Percentiles rank a stretch among this genome's conserved stretches.
phyloP scores from a whole-genome alignment of 1,140 invertebrate genomes.

The Apis laboriosa region DNA sequence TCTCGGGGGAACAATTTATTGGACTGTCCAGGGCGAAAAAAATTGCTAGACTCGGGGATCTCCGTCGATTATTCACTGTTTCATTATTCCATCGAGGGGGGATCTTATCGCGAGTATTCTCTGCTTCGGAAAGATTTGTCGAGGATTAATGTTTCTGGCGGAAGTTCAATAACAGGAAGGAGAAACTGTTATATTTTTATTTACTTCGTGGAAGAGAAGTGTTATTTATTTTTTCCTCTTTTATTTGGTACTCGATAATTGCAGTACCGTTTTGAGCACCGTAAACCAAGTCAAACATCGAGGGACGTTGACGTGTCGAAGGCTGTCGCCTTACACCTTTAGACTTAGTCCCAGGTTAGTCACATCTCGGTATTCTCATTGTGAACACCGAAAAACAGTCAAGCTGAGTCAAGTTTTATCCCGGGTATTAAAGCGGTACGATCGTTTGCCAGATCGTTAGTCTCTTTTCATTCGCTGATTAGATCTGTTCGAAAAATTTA shows the following conservation, averaged over 20 bases:
- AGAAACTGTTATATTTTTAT: neutral
- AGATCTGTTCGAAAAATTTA: neutral
- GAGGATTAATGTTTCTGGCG: neutral
- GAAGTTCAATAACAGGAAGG: neutral
- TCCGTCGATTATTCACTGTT: slow-evolving; percentile 9
- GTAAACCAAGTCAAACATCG: neutral
- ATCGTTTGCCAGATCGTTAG: neutral
- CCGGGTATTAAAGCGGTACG: neutral
- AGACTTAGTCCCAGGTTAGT: slow-evolving; percentile 3
- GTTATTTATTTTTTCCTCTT: no score
- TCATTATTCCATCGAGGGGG: neutral
- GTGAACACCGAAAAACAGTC: slow-evolving; percentile 27
- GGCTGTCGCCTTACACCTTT: slow-evolving; percentile 2
- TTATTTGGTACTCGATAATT: neutral
- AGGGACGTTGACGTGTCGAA: neutral
- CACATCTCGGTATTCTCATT: neutral
- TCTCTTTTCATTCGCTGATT: neutral
- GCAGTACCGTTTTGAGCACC: neutral
- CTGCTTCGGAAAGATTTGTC: neutral
- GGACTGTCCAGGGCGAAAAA: neutral
- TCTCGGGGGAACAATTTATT: neutral
- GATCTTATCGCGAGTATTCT: neutral
- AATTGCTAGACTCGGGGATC: neutral
- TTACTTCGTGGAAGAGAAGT: no score
- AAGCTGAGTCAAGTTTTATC: slow-evolving; percentile 21